A percentile compares a stretch with the other conserved stretches of the same genome.
These are phyloP conservation scores for Cheiracanthium punctorium DNA, from an alignment of 2,888 invertebrate genomes.

Conservation along the genomic window DNA sequence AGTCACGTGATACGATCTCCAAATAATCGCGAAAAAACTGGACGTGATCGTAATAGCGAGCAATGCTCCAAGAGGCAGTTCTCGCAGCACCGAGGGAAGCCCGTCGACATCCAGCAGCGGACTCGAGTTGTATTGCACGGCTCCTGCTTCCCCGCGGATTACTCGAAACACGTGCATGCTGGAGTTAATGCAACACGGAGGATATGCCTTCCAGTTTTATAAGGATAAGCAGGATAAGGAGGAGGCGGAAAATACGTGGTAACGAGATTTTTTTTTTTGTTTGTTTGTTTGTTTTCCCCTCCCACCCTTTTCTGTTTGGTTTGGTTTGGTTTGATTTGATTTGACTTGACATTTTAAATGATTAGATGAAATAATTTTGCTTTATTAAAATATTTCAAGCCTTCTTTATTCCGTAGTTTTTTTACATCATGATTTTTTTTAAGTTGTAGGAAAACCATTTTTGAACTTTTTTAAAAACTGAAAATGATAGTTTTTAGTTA, in stretches of 20 bases:
- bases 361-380: too few species aligned
- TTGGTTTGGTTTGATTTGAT: too few species aligned
- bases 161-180: conserved; percentile 17
- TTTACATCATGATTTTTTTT: too few species aligned
- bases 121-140: not conserved
- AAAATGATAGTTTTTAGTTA: too few species aligned
- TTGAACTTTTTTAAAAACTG: too few species aligned
- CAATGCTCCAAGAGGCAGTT: not conserved
- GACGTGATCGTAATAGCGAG: conserved; percentile 41
- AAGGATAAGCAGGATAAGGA: not conserved
- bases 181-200: not conserved
- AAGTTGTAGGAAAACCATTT: too few species aligned
- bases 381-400: too few species aligned
- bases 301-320: too few species aligned
- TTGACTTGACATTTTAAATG: too few species aligned
- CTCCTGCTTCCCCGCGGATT: not conserved
- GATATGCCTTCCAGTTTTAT: not conserved
- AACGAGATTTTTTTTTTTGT: not conserved
- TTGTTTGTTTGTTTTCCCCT: too few species aligned
- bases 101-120: not conserved
- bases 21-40: conserved; percentile 24
- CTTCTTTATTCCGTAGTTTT: too few species aligned
- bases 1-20: conserved; percentile 46
- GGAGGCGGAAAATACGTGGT: not conserved
- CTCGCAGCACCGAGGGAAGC: not conserved